Evolutionary conservation across 2,113 vertebrate species (phyloP), one percentile per base, ranked within the genome.

Genomic region (Hymenochirus boettgeri): DNA sequence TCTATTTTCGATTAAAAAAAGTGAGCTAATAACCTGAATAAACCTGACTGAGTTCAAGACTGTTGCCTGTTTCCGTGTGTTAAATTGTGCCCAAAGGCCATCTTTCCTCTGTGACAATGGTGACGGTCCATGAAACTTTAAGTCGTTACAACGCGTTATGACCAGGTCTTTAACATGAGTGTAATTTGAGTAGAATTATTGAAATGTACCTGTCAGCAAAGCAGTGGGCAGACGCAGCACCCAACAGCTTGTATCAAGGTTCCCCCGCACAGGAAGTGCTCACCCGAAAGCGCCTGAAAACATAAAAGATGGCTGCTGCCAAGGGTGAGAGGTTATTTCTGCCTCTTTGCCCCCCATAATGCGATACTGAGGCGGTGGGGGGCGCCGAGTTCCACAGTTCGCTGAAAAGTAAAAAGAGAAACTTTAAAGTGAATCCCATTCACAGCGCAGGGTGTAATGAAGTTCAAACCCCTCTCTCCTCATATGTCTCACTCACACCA

Each of bases 171-270:
- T 10, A 31, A 6, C 10, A 6, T 31, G 29, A 10, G 2, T 48
- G 21, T 18, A 19, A 9, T 27, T 18, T 19, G 17, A 19, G 7
- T 6, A 19, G 10, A 21, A 4, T 24, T 13, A 24, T 24, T 51
- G 22, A 18, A 23, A 50, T 88, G 56, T 79, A 98, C 95, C 63
- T 76, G 2, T 88, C 79, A 54, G 78, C 65, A 21, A 99, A 94
- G 74, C 96, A 99, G 80, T 99, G 96, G 7, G 95, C 95, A 0
- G 95, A 17, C 94, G 88, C 48, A 99, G 78, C 18, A 99, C 77
- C 95, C 95, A 98, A 70, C 95, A 99, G 71, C 92, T 90, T 76
- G 65, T 45, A 98, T 94, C 21, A 99, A 84, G 9, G 93, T 70
- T 0, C 93, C 95, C 1, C 96, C 96, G 0, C 94, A 99, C 17